Evolutionary conservation across 1,140 invertebrate genomes (phyloP).

Genomic region (Rhyacophila brunnea): DNA sequence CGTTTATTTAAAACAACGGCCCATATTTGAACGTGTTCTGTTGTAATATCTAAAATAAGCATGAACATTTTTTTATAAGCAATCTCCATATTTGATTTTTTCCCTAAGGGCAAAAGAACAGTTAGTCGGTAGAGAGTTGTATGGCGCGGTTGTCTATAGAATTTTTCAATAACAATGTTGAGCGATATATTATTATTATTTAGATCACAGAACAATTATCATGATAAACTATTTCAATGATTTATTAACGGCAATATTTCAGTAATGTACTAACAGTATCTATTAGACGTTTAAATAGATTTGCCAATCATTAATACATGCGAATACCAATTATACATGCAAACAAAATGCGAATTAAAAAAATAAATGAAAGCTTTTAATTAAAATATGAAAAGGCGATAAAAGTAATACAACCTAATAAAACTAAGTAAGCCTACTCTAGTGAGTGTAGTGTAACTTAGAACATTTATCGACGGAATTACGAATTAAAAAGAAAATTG

Average conservation of each 20-base stretch:
- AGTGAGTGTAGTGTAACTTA: no score
- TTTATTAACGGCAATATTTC: conserved; percentile 21
- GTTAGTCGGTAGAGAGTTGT: conserved; percentile 10
- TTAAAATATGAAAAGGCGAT: no score
- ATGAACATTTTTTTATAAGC: conserved; percentile 7
- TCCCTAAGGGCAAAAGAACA: conserved; percentile 21
- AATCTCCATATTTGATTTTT: conserved; percentile 19
- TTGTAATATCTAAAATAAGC: conserved; percentile 1
- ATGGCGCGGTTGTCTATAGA: conserved; percentile 13
- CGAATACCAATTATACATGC: no score
- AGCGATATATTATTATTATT: conserved; percentile 24
- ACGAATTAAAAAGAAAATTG: no score
- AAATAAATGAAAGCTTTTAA: no score
- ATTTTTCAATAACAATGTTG: conserved; percentile 30
- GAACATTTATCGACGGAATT: no score
- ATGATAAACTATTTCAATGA: conserved; percentile 26
- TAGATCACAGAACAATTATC: conserved; percentile 31
- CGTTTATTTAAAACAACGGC: conserved; percentile 17
- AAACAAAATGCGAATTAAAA: no score
- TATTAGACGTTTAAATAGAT: conserved; percentile 2
- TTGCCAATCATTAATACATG: background rate
- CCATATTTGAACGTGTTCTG: conserved; percentile 13
- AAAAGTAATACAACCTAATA: no score
- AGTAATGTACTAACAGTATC: background rate
- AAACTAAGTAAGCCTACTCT: no score